Base-by-base conservation (phyloP, 2,888 invertebrate genomes). In the Stenolophus ochropezus region DNA sequence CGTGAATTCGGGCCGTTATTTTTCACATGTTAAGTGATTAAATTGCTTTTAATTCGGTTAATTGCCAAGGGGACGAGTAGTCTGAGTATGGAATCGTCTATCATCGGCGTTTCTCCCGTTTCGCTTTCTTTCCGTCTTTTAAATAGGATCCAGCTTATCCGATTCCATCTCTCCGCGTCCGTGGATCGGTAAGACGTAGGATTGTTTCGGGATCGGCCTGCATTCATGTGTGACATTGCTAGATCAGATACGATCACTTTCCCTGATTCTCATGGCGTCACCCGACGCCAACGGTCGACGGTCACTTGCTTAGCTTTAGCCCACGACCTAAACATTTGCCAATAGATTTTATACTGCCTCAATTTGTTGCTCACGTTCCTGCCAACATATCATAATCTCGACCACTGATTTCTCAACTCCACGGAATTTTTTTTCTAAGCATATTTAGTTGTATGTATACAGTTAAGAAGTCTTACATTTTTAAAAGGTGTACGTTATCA, bases 1-100 rank as follows among this genome's bases (percentile, higher is more conserved):
- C 61, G 21, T 49, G 16, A 49, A 73, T 73, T 47, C 21, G 23
- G n/a, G 8, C 73, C 8, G 47, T 73, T 73, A 73, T 73, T 21
- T 73, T 73, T 73, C 49, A 73, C 49, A 49, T 73, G 49, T 42
- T 47, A 49, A 73, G 73, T 73, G 73, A 73, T 73, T 49, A 73
- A 73, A 49, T 21, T 73, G 42, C 47, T 73, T 73, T 73, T 73
- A 73, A 73, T 73, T 73, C 73, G 23, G 73, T 49, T 73, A 73
- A 73, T 73, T 73, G 69, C 69, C 4, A 16, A 18, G 16, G 6
- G 69, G 69, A 69, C 33, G 27, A 27, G 33, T 16, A 20, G 33
- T 16, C 18, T 42, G 33, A 1, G 61, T 8, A 27, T 18, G 16
- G 69, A 27, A 42, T 69, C 69, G 69, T 69, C 69, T 69, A 69